Evolutionary conservation across 1,140 invertebrate species (phyloP), one percentile per base, ranked within the genome.

Genomic region (Sipha flava): DNA sequence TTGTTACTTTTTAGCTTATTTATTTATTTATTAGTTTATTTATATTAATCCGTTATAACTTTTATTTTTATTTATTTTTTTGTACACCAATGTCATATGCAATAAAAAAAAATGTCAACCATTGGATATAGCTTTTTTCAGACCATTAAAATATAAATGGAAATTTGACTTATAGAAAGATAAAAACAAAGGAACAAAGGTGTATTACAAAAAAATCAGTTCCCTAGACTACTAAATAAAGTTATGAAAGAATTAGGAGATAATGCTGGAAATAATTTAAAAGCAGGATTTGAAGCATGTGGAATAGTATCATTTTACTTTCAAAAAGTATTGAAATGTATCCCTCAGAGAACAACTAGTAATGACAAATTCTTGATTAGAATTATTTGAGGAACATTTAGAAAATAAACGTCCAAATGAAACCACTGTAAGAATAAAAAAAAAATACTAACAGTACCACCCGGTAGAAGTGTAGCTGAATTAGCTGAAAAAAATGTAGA

Each of bases 121-220:
- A 7, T 80, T 87, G 14, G 86, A 88, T 82, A 83, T 86, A 14
- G 84, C 84, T 26, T 83, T 86, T 47, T 86, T 86, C 81, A 52
- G 81, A 10, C 84, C 85, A 29, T 70, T 87, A 77, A 86, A 86
- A 66, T 82, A 66, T 12, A 79, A 70, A 21, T 87, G 86, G 87
- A 81, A 84, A 68, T 73, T 87, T 34, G 68, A 81, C 14, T 62
- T 82, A 40, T 85, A 80, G 85, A 86, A 83, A 64, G 43, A 26
- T 26, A 43, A 29, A 47, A 34, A 26, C 62, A 75, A 14, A 59
- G n/a, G n/a, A 34, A 26, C 62, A 75, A 14, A 59, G n/a, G n/a
- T 31, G 75, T 23, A 26, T 80, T 52, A 21, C 49, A 52, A 52
- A 68, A 81, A 82, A 80, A 68, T 54, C 23, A 79, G n/a, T 34